Evolutionary conservation across 2,797 vertebrate genomes (phyloP).

Genomic region (Hypotaenidia okinawae): DNA sequence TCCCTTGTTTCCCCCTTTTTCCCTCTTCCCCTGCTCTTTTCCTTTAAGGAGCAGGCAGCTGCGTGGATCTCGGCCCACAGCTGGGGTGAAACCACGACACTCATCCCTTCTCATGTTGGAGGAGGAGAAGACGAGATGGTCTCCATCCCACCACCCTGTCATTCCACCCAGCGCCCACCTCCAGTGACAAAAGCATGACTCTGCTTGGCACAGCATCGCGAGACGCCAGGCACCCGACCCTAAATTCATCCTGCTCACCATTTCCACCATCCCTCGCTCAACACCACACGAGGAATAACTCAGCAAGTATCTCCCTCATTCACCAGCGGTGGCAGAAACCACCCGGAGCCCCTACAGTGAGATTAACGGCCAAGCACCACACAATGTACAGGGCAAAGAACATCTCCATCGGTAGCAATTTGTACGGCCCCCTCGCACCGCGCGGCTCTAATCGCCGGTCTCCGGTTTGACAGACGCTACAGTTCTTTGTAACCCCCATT

Average conservation of each 20-base stretch:
- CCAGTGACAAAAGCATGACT: too few relatives aligned
- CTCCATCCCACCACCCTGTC: neutral
- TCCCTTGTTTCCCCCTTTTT: too few relatives aligned
- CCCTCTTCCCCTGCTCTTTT: too few relatives aligned
- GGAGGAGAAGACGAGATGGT: neutral
- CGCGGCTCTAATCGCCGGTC: neutral
- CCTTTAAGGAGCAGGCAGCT: too few relatives aligned
- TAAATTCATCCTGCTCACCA: neutral
- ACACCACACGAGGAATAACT: neutral
- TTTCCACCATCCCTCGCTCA: neutral
- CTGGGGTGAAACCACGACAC: too few relatives aligned
- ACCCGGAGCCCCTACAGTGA: rapidly evolving
- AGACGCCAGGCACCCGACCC: neutral
- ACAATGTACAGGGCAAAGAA: neutral
- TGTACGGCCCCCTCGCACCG: neutral
- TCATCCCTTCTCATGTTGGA: too few relatives aligned
- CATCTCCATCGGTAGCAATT: neutral
- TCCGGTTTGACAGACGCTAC: neutral
- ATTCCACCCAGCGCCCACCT: rapidly evolving
- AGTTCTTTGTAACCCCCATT: neutral
- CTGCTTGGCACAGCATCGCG: neutral
- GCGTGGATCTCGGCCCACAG: too few relatives aligned
- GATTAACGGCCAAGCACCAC: neutral
- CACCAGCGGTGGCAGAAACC: rapidly evolving
- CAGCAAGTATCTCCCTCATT: neutral